Evolutionary conservation across 1,140 invertebrate species (phyloP).

Genomic region (Apocrypta bakeri): DNA sequence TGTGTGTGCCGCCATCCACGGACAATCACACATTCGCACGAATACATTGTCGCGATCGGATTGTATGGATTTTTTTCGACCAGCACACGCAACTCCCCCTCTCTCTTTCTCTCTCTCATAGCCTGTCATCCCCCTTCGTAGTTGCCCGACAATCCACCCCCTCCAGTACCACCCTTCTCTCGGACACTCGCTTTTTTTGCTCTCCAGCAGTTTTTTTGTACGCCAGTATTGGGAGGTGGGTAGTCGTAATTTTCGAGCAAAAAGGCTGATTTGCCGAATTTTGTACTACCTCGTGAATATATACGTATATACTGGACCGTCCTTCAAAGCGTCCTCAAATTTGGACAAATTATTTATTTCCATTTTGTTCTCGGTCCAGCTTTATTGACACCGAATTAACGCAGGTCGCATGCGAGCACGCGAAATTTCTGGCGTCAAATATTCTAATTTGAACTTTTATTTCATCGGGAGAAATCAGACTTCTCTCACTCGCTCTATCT

Average conservation of each 20-base stretch:
- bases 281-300: background rate
- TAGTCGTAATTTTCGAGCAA: conserved; percentile 30
- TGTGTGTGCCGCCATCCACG: conserved; percentile 51
- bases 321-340: conserved; percentile 29
- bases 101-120: conserved; percentile 36
- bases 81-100: conserved; percentile 50
- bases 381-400: conserved; percentile 45
- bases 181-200: conserved; percentile 37
- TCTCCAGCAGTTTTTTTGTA: conserved; percentile 28
- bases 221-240: background rate
- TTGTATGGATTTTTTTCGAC: conserved; percentile 72
- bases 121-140: conserved; percentile 32
- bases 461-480: conserved; percentile 36
- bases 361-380: conserved; percentile 16
- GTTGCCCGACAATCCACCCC: conserved; percentile 37
- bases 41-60: conserved; percentile 72
- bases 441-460: conserved; percentile 45
- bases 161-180: conserved; percentile 12
- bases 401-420: background rate
- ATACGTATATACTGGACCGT: background rate
- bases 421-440: conserved; percentile 36
- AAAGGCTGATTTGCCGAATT: conserved; percentile 38
- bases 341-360: conserved; percentile 49
- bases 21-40: conserved; percentile 70
- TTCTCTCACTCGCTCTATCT: background rate